These are phyloP conservation scores for Girardinichthys multiradiatus DNA, from an alignment of 2,113 vertebrate species.

Conservation along the genomic window DNA sequence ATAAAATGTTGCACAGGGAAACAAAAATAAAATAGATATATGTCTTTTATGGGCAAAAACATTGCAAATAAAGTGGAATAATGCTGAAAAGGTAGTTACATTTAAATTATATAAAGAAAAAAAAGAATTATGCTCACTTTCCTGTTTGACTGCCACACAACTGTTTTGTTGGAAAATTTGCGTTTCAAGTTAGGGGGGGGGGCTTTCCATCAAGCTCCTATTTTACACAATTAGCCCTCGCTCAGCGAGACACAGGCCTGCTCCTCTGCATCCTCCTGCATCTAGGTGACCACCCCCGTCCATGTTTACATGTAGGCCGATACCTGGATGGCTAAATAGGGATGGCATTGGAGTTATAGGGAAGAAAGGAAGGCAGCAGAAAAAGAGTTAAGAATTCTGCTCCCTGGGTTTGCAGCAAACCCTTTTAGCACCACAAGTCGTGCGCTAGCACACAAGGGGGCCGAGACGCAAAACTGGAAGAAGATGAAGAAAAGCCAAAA, in stretches of 20 bases:
- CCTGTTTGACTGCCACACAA: conserved; percentile 71
- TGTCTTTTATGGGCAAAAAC: conserved; percentile 73
- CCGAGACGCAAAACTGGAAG: conserved; percentile 52
- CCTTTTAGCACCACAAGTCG: conserved; percentile 69
- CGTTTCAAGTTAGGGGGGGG: conserved; percentile 50
- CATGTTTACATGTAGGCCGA: conserved; percentile 84
- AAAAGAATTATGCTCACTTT: conserved; percentile 75
- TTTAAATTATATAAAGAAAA: conserved; percentile 27
- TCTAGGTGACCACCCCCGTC: conserved; percentile 79
- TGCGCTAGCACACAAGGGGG: conserved; percentile 71
- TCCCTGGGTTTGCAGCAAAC: conserved; percentile 50
- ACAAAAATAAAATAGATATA: conserved; percentile 55
- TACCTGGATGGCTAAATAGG: conserved; percentile 77
- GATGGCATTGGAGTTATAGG: conserved; percentile 38
- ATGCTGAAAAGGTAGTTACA: conserved; percentile 76
- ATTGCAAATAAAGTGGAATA: conserved; percentile 83
- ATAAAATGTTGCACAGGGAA: conserved; percentile 84
- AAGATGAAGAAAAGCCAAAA: conserved; percentile 69
- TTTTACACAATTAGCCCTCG: conserved; percentile 50
- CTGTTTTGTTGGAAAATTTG: conserved; percentile 70
- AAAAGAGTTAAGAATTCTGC: conserved; percentile 50
- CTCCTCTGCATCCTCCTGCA: conserved; percentile 72
- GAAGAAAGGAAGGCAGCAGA: conserved; percentile 54
- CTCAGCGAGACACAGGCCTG: conserved; percentile 62
- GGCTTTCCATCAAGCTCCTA: conserved; percentile 28